Percentiles rank a stretch among this genome's conserved stretches.
These are phyloP conservation scores for Oxyteleia sp. DNA, from an alignment of 2,888 invertebrate species.

Conservation along the genomic window DNA sequence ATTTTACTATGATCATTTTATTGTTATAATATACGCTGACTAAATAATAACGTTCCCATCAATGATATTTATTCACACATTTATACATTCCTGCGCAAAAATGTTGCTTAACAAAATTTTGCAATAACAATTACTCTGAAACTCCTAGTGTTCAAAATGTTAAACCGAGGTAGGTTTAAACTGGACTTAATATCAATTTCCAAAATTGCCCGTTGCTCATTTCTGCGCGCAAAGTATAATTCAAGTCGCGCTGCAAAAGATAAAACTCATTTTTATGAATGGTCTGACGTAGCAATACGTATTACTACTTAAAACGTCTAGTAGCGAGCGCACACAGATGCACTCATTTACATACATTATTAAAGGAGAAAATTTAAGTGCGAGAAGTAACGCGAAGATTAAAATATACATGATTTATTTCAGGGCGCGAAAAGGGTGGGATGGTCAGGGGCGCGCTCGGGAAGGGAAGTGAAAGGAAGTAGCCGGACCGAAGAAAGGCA, in stretches of 20 bases:
- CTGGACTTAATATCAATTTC: constrained; percentile 31
- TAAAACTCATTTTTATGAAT: constrained; percentile 62
- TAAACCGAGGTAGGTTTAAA: neutral
- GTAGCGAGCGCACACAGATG: constrained; percentile 44
- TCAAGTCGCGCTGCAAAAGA: constrained; percentile 27
- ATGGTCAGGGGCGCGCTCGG: constrained; percentile 51
- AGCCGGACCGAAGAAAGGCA: constrained; percentile 82
- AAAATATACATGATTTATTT: constrained; percentile 74
- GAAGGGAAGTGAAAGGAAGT: constrained; percentile 72
- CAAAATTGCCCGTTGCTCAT: constrained; percentile 33
- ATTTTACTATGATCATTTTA: too few relatives aligned
- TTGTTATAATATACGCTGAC: too few relatives aligned
- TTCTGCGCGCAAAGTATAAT: constrained; percentile 16
- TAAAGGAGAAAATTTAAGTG: constrained; percentile 68
- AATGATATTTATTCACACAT: too few relatives aligned
- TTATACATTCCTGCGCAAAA: too few relatives aligned
- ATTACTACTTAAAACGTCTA: constrained; percentile 54
- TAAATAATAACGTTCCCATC: too few relatives aligned
- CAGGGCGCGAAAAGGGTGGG: constrained; percentile 54
- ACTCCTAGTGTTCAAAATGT: neutral
- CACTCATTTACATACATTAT: constrained; percentile 63
- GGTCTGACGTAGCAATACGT: constrained; percentile 59
- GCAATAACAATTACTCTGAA: too few relatives aligned
- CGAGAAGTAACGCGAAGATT: constrained; percentile 70
- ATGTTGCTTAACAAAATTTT: too few relatives aligned